Evolutionary conservation across 1,140 invertebrate species (phyloP), one percentile per base, ranked within the genome.

Genomic region (Drosophila kepulauana): DNA sequence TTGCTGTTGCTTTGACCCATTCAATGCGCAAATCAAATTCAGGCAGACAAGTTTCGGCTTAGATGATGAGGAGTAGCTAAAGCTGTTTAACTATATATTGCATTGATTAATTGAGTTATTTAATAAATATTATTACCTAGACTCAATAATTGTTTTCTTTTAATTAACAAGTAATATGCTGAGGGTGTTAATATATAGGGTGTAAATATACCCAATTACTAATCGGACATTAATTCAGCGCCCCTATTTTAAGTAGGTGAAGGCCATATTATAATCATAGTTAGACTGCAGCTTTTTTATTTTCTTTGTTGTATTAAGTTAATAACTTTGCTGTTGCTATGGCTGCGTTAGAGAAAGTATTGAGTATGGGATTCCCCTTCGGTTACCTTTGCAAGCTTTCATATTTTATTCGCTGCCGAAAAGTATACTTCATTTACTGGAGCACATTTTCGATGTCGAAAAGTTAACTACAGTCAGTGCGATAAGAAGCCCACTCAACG

Each of bases 1-100:
- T 89, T 10, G 86, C 85, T 15, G 82, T 56, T 5, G 59, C 63
- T 2, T 49, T 89, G 25, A 72, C 85, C 6, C 81, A 85, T 13
- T 79, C 66, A 8, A 89, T 89, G 85, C 81, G 85, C 11, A 62
- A 20, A 13, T 16, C 46, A 13, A 43, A 61, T 45, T 71, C 54
- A 2, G 76, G 62, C 0, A 52, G 78, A 54, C 15, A 52, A 61
- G 75, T 35, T 1, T 63, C 35, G 7, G 56, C n/a, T 5, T 68
- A 51, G 8, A 20, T 13, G 3, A 4, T 8, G 6, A 11, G 15
- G 15, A 15, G 30, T 8, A 15, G 6, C 30, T 16, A 7, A 35
- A 57, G 3, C 11, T 35, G 7, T 35, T 16, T 0, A 57, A n/a
- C 10, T 52, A 13, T 30, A 30, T 6, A 20, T 5, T 15, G 41